Conservation (phyloP, 64 coral and sea anemone genomes). For the Acropora tenuis region DNA sequence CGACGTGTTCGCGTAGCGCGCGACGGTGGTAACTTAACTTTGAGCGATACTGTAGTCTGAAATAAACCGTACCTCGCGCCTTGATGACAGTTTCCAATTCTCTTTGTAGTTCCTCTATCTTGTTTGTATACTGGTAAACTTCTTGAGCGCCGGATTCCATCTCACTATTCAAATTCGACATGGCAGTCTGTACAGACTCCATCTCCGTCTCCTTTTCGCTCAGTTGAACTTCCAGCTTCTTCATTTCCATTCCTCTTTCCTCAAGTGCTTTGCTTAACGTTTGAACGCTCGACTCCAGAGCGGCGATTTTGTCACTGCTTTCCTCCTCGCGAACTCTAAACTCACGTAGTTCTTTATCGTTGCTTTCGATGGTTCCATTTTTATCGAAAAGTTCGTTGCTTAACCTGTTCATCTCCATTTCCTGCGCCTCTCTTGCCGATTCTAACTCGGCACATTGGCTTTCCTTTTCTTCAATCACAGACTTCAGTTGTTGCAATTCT, state of each 20-base stretch:
- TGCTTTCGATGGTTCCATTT: conserved; percentile 32
- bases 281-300: conserved; percentile 49
- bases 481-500: conserved; percentile 14
- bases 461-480: conserved; percentile 27
- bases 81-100: conserved; percentile 31
- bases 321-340: conserved; percentile 11
- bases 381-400: conserved; percentile 11
- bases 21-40: too few relatives aligned
- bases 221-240: conserved; percentile 60
- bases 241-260: conserved; percentile 55
- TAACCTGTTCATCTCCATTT: neutral
- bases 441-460: neutral
- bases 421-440: conserved; percentile 2
- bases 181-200: conserved; percentile 63
- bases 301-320: conserved; percentile 23
- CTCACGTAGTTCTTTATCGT: conserved; percentile 69
- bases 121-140: conserved; percentile 17
- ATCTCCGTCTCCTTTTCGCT: conserved; percentile 22
- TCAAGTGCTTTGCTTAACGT: conserved; percentile 59
- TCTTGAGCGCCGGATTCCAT: conserved; percentile 56
- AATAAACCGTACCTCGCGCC: neutral
- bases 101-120: conserved; percentile 64
- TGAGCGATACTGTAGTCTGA: neutral
- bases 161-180: conserved; percentile 57
- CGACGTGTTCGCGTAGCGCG: too few relatives aligned